These are phyloP conservation scores for Chinchilla lanigera DNA, from an alignment of 2,113 vertebrate species.

Conservation along the genomic window DNA sequence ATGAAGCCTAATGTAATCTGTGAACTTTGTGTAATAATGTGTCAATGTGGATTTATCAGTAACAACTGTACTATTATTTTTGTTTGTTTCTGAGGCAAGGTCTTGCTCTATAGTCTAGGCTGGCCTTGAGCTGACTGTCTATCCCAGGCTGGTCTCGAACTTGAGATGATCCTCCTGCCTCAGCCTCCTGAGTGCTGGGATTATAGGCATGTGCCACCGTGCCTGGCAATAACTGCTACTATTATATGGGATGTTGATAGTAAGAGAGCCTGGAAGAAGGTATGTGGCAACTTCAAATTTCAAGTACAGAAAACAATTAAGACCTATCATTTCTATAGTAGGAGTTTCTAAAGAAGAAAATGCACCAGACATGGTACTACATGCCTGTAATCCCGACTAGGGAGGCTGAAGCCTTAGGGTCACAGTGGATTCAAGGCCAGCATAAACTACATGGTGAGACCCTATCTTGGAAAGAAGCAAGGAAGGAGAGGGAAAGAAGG, in stretches of 20 bases:
- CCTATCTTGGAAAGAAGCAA: not conserved
- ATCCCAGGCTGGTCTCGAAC: no score
- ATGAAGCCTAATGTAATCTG: not conserved
- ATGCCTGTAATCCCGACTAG: not conserved
- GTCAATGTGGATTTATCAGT: not conserved
- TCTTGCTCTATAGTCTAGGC: no score
- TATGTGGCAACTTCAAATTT: not conserved
- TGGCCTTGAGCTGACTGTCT: no score
- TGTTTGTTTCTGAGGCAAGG: no score
- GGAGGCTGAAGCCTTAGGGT: not conserved
- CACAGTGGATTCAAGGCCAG: not conserved
- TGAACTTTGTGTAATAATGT: not conserved
- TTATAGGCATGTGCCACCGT: no score
- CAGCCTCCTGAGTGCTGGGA: no score
- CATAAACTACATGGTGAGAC: not conserved
- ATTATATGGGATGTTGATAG: not conserved
- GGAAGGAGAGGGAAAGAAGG: not conserved
- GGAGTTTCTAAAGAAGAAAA: slow-evolving; percentile 7
- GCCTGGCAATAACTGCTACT: not conserved
- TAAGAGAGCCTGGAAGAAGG: not conserved
- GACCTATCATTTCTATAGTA: not conserved
- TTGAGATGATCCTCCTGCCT: no score
- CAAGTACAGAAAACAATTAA: not conserved
- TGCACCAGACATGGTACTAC: not conserved
- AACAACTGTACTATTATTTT: not conserved